Evolutionary conservation across 2,888 invertebrate genomes (phyloP), one percentile per base, ranked within the genome.

Genomic region (Micoletzkya japonica): DNA sequence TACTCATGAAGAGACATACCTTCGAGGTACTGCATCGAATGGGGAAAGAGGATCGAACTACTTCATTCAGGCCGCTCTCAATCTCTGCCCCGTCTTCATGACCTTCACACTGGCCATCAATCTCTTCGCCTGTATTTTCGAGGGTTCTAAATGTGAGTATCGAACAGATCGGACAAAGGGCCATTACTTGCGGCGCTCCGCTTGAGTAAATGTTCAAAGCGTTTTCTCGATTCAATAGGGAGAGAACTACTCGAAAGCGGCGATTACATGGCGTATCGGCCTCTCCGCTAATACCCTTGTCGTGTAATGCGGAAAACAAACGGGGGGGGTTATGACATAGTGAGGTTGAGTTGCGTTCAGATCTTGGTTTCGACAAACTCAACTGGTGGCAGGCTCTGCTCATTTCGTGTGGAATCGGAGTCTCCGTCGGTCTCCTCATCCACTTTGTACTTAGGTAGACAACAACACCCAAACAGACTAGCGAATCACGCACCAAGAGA

Each of bases 31-130:
- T n/a, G n/a, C n/a, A n/a, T n/a, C n/a, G n/a, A n/a, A n/a, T n/a
- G n/a, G n/a, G n/a, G n/a, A n/a, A n/a, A n/a, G n/a, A n/a, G n/a
- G n/a, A 54, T 6, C 17, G 14, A 56, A 64, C n/a, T 14, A n/a
- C 4, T 2, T 1, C 28, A 20, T 58, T 32, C 32, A 68, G 59
- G 6, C 49, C 10, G 68, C 49, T 3, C 59, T 58, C 34, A 54
- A 61, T 17, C 70, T 77, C 7, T 76, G 76, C 49, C 78, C 78
- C 39, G 64, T 78, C 36, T 76, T 77, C 72, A 75, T 78, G 77
- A 73, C 71, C 86, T 94, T 94, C 77, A 89, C 92, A 71, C 95
- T 97, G n/a, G 89, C 96, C 74, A 90, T 96, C 77, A 98, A 98
- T 87, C 90, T 95, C 17, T 91, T 97, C 85, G 95, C 96, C 76